A percentile compares a stretch with the other conserved stretches of the same genome.
Conservation (phyloP, 1,140 invertebrate species). For the Druon quercuslanigerum region DNA sequence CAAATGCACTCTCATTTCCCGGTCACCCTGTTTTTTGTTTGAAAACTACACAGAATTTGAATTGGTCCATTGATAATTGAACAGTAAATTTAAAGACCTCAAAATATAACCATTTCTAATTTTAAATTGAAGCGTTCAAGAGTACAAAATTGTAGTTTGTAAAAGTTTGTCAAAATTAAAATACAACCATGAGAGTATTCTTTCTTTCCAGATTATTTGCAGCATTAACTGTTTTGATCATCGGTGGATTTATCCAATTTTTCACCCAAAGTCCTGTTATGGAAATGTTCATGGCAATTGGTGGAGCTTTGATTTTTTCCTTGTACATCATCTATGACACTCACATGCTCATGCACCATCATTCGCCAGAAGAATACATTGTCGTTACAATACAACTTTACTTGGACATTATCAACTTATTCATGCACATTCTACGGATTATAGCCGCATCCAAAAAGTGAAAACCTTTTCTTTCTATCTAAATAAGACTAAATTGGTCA, state of each 20-base stretch:
- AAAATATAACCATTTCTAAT: constrained; percentile 25
- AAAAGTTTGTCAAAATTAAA: too few species aligned
- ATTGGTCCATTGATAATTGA: too few species aligned
- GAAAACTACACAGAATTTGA: too few species aligned
- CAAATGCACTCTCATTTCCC: too few species aligned
- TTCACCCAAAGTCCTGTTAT: constrained; percentile 82
- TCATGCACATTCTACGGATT: constrained; percentile 87
- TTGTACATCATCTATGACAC: constrained; percentile 83
- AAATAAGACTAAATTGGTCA: too few species aligned
- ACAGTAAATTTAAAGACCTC: neutral
- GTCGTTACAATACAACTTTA: constrained; percentile 89
- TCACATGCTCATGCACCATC: constrained; percentile 81
- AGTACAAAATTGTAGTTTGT: too few species aligned
- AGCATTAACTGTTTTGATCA: constrained; percentile 81
- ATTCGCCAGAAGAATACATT: constrained; percentile 88
- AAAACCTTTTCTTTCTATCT: neutral
- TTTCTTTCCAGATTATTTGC: constrained; percentile 81
- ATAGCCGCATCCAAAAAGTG: constrained; percentile 74
- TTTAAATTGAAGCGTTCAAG: constrained; percentile 4
- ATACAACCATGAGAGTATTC: neutral
- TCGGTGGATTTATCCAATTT: constrained; percentile 85
- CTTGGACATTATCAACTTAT: constrained; percentile 91
- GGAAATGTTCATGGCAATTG: constrained; percentile 82
- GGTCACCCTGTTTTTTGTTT: too few species aligned
- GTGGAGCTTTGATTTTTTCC: constrained; percentile 85